phyloP scores from a whole-genome alignment of 2,888 invertebrate genomes.

The Exephanes ischioxanthus region DNA sequence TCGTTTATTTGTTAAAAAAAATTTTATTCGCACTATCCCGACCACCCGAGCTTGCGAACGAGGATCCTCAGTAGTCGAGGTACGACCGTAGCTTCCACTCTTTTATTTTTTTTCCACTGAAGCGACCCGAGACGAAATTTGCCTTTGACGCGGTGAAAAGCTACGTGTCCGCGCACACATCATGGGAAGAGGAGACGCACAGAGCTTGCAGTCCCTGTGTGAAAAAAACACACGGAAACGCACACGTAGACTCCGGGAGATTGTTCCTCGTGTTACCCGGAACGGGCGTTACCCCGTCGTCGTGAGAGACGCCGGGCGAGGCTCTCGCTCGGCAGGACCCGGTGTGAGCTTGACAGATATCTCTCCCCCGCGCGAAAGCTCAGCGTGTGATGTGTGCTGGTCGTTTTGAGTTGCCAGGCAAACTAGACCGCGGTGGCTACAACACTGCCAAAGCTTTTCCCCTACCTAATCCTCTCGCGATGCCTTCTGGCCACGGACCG shows the following conservation, averaged over 20 bases:
- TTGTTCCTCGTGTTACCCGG: constrained; percentile 21
- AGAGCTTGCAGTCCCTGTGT: background rate
- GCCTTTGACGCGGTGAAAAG: constrained; percentile 35
- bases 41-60: background rate
- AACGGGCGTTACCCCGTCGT: constrained; percentile 42
- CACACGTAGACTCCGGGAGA: constrained; percentile 2
- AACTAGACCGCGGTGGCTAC: constrained; percentile 72
- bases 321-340: constrained; percentile 52
- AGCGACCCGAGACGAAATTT: constrained; percentile 24
- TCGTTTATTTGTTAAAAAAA: background rate
- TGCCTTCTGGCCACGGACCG: constrained; percentile 31
- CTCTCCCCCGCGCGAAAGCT: constrained; percentile 56
- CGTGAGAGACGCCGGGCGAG: constrained; percentile 57
- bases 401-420: constrained; percentile 77
- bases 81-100: background rate
- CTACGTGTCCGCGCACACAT: background rate
- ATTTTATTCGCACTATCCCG: background rate
- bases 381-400: constrained; percentile 68
- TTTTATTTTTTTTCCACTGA: constrained; percentile 34
- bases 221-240: background rate
- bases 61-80: background rate
- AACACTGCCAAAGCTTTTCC: constrained; percentile 74
- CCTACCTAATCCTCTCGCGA: constrained; percentile 66
- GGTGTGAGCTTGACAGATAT: constrained; percentile 64
- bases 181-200: background rate